These are phyloP conservation scores for Siderastrea radians DNA, from an alignment of 92 coral and sea anemone genomes.

Conservation along the genomic window DNA sequence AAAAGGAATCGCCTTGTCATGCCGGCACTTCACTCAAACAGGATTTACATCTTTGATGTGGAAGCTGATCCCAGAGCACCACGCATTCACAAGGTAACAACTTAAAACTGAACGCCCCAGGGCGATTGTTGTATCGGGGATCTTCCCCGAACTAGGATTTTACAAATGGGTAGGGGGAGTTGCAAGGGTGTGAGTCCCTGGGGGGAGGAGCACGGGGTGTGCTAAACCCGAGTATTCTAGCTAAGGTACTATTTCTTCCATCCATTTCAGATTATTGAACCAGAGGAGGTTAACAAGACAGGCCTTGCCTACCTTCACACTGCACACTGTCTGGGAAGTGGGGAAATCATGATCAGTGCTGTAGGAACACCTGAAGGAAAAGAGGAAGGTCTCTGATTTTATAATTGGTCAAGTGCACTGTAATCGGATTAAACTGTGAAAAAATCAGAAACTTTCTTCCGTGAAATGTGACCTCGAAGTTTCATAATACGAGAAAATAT, in stretches of 20 bases:
- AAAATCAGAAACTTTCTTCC: no score
- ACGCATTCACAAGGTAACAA: constrained; percentile 83
- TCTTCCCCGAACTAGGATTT: no score
- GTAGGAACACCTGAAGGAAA: constrained; percentile 90
- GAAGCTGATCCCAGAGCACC: constrained; percentile 91
- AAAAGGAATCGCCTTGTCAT: constrained; percentile 87
- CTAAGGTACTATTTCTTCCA: no score
- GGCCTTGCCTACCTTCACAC: constrained; percentile 87
- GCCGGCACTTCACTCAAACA: constrained; percentile 81
- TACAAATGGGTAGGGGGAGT: no score
- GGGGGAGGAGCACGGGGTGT: no score
- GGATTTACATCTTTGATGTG: constrained; percentile 91
- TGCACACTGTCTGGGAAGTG: constrained; percentile 93
- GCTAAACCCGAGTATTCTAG: no score
- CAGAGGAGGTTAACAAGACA: constrained; percentile 87
- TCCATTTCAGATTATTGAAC: constrained; percentile 80
- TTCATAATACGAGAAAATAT: no score
- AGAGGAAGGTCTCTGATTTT: constrained; percentile 66
- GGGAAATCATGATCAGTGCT: constrained; percentile 95
- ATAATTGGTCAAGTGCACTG: no score
- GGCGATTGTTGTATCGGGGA: no score
- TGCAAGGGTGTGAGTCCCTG: no score
- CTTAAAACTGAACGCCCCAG: neutral
- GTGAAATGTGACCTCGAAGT: no score
- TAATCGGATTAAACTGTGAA: no score